These are phyloP conservation scores for Tenualosa thibaudeaui DNA, from an alignment of 2,797 vertebrate species.

Conservation along the genomic window DNA sequence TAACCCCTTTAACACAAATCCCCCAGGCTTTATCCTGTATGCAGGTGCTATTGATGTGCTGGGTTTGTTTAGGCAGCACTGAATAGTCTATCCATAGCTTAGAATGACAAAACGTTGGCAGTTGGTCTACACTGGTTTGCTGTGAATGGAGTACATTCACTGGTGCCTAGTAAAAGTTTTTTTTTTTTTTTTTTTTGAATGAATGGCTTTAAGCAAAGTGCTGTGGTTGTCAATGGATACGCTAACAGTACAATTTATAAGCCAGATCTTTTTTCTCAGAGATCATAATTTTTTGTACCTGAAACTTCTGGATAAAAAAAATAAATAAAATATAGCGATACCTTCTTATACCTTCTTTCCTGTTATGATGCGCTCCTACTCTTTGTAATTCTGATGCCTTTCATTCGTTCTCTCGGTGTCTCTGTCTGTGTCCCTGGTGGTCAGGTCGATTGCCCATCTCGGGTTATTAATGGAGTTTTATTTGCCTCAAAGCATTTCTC, in stretches of 20 bases:
- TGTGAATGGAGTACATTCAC: background rate
- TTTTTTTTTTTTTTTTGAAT: background rate
- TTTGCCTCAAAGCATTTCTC: slow-evolving; percentile 72
- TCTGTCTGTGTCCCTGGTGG: slow-evolving; percentile 60
- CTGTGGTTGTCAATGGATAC: background rate
- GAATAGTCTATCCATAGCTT: background rate
- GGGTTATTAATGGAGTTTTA: slow-evolving; percentile 71
- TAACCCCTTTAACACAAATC: background rate
- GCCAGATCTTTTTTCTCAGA: background rate
- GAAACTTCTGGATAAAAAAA: background rate
- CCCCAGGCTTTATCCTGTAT: background rate
- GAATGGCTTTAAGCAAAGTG: background rate
- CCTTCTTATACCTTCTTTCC: background rate
- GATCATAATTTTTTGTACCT: background rate
- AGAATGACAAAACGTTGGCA: background rate
- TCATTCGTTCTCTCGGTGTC: slow-evolving; percentile 62
- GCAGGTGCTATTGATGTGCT: background rate
- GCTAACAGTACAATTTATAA: background rate
- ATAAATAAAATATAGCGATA: too few relatives aligned
- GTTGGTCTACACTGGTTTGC: background rate
- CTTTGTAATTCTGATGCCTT: background rate
- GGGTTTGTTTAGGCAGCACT: background rate
- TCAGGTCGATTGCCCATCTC: slow-evolving; percentile 43
- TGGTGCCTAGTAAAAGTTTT: background rate
- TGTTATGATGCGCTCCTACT: background rate